Conservation (phyloP, 2,113 vertebrate species). For the Etheostoma cragini region DNA sequence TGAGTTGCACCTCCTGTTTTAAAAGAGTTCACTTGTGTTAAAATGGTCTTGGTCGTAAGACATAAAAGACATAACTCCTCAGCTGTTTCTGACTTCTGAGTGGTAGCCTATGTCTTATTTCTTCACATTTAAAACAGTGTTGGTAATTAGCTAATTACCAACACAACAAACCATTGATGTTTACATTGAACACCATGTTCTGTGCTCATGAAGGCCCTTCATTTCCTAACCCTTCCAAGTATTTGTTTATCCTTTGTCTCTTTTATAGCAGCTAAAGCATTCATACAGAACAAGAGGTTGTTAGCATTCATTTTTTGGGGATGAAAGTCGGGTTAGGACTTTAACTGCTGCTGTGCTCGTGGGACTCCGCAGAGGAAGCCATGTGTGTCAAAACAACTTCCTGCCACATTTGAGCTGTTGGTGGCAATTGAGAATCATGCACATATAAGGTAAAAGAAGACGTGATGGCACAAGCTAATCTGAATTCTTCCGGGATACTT, state of each 20-base stretch:
- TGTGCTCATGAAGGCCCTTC: not conserved
- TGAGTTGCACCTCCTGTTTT: slow-evolving; percentile 39
- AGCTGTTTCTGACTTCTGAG: slow-evolving; percentile 45
- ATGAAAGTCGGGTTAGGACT: slow-evolving; percentile 2
- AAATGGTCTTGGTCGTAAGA: slow-evolving; percentile 59
- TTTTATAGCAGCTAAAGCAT: not conserved
- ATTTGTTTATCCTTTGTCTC: not conserved
- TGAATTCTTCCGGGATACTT: slow-evolving; percentile 34
- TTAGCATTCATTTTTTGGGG: not conserved
- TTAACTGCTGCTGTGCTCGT: not conserved
- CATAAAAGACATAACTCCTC: slow-evolving; percentile 50
- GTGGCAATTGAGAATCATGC: slow-evolving; percentile 63
- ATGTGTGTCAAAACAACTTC: slow-evolving; percentile 76
- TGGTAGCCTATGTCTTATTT: slow-evolving; percentile 21
- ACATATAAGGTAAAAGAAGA: slow-evolving; percentile 84
- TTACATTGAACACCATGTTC: slow-evolving; percentile 27
- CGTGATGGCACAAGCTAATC: slow-evolving; percentile 67
- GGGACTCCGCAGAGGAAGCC: slow-evolving; percentile 70
- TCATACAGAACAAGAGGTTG: not conserved
- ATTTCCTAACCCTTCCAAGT: not conserved
- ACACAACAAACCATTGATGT: slow-evolving; percentile 13
- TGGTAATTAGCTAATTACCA: slow-evolving; percentile 24
- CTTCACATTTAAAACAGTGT: slow-evolving; percentile 29
- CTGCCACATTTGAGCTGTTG: slow-evolving; percentile 62
- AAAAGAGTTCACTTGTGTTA: slow-evolving; percentile 57